Conservation (phyloP, 2,113 vertebrate species). For the Alectura lathami region DNA sequence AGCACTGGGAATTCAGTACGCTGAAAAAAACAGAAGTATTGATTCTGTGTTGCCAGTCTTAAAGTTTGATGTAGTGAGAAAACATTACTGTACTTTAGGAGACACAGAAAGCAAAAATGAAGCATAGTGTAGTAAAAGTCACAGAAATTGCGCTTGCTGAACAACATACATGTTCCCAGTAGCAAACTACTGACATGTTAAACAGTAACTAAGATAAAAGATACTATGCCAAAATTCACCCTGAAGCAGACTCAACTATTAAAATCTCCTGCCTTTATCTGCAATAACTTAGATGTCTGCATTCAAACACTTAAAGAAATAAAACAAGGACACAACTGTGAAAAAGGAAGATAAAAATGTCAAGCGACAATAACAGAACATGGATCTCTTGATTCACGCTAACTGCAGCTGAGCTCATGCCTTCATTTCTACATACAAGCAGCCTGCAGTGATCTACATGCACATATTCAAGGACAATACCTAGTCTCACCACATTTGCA, state of each 20-base stretch:
- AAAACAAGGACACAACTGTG: not conserved
- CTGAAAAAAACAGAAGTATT: not conserved
- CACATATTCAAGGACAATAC: not conserved
- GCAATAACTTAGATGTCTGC: not conserved
- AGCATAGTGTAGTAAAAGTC: not conserved
- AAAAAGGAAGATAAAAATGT: not conserved
- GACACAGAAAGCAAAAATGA: not conserved
- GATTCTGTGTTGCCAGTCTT: not conserved
- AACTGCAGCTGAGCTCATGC: not conserved
- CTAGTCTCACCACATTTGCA: not conserved
- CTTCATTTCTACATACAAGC: not conserved
- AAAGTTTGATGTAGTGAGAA: rapidly evolving
- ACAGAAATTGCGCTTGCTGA: not conserved
- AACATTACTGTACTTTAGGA: rapidly evolving
- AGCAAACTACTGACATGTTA: not conserved
- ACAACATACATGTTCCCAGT: not conserved
- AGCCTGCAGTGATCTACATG: not conserved
- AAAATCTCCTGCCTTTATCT: not conserved
- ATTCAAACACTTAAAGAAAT: not conserved
- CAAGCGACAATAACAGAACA: not conserved
- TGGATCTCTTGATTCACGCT: not conserved
- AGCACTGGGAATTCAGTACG: conserved; percentile 76
- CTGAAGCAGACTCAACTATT: not conserved
- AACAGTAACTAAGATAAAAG: not conserved
- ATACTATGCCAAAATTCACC: not conserved